Percentiles rank a stretch among this genome's conserved stretches.
These are phyloP conservation scores for Mercenaria mercenaria DNA, from an alignment of 1,140 invertebrate genomes.

Conservation along the genomic window DNA sequence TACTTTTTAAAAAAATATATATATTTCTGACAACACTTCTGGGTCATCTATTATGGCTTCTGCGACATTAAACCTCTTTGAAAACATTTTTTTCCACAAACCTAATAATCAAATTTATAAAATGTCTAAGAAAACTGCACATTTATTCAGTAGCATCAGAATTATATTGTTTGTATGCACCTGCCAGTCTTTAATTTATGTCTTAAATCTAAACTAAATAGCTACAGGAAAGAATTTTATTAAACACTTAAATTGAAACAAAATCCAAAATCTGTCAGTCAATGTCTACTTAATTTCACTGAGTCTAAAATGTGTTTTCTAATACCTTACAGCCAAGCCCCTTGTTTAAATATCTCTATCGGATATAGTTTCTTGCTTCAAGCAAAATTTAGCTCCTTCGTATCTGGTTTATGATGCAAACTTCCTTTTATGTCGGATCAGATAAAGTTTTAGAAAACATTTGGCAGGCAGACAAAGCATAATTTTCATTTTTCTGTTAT, in stretches of 20 bases:
- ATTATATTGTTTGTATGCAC: neutral
- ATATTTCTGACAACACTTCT: no score
- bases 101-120: conserved; percentile 5
- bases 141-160: neutral
- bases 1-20: no score
- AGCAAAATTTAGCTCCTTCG: neutral
- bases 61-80: no score
- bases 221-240: conserved; percentile 7
- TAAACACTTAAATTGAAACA: conserved; percentile 22
- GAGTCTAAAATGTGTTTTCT: neutral
- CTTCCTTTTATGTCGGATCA: conserved; percentile 15
- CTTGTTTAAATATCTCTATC: neutral
- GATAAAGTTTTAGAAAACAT: conserved; percentile 8
- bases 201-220: neutral
- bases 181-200: conserved; percentile 1
- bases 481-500: neutral
- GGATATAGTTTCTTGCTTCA: neutral
- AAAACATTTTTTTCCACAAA: no score
- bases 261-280: conserved; percentile 43
- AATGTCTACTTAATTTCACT: neutral
- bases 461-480: neutral
- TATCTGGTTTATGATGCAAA: conserved; percentile 30
- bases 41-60: no score
- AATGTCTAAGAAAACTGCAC: neutral
- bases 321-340: neutral